Percentiles rank a stretch among this genome's conserved stretches.
Conservation (phyloP, 2,797 vertebrate genomes). For the Rhynchotus rufescens region DNA sequence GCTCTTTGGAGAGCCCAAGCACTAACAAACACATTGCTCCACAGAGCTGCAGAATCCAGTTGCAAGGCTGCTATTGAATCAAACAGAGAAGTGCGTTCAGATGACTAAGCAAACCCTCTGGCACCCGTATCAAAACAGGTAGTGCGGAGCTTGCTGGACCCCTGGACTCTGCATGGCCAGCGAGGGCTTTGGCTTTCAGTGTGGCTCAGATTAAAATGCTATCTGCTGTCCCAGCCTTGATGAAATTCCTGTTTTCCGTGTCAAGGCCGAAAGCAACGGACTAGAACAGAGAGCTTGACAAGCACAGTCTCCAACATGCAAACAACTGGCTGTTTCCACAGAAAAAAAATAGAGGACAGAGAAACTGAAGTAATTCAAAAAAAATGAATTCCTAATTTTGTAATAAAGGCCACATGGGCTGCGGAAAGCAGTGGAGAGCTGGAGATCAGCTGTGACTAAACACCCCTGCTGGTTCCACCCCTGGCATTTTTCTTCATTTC, state of each 20-base stretch:
- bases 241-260: background rate
- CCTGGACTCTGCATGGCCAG: fast-evolving
- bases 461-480: background rate
- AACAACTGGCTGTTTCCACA: conserved; percentile 46
- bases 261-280: background rate
- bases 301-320: background rate
- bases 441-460: background rate
- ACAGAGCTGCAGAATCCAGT: fast-evolving
- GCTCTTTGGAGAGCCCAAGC: background rate
- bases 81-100: background rate
- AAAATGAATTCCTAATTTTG: conserved; percentile 28
- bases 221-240: background rate
- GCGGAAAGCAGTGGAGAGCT: fast-evolving
- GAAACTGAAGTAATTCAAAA: conserved; percentile 21
- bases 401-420: conserved; percentile 22
- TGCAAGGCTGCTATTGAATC: background rate
- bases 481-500: background rate
- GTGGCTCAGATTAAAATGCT: conserved; percentile 50
- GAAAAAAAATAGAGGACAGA: conserved; percentile 13
- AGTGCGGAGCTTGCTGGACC: background rate
- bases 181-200: background rate
- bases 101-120: background rate
- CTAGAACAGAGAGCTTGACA: conserved; percentile 43
- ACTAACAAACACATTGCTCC: background rate
- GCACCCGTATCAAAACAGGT: background rate